Percentiles rank a stretch among this genome's conserved stretches.
These are phyloP conservation scores for Cranoglanis bouderius DNA, from an alignment of 2,113 vertebrate genomes.

Conservation along the genomic window DNA sequence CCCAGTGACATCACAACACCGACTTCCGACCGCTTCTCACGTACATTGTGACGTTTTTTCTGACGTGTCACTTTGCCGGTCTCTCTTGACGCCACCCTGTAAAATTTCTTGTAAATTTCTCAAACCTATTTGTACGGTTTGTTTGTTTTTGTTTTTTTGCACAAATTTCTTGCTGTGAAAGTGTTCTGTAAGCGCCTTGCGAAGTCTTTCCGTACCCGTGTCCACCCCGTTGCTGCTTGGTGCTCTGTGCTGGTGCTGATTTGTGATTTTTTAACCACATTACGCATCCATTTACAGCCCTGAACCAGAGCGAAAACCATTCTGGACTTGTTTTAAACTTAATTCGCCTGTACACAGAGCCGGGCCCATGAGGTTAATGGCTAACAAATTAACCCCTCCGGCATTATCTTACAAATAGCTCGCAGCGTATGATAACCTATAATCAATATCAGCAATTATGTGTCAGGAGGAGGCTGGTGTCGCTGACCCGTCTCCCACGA, in stretches of 20 bases:
- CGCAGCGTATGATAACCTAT: conserved; percentile 81
- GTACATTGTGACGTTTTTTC: neutral
- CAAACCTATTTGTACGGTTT: neutral
- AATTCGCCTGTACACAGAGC: conserved; percentile 71
- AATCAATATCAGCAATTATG: conserved; percentile 83
- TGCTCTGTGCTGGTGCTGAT: conserved; percentile 32
- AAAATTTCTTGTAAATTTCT: neutral
- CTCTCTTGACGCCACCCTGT: too few relatives aligned
- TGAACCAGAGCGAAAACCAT: conserved; percentile 62
- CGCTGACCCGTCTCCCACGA: conserved; percentile 74
- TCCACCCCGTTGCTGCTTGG: neutral
- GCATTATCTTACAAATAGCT: conserved; percentile 81
- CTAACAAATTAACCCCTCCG: conserved; percentile 79
- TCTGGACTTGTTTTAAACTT: conserved; percentile 77
- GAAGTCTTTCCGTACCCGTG: conserved; percentile 56
- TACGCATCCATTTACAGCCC: conserved; percentile 68
- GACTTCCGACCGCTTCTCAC: neutral
- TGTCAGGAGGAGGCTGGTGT: conserved; percentile 75
- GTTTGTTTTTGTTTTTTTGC: neutral
- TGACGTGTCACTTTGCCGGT: neutral
- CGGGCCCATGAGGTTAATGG: conserved; percentile 77
- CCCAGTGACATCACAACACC: neutral
- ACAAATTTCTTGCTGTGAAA: neutral
- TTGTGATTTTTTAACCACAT: conserved; percentile 57
- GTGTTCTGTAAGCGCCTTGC: neutral